phyloP scores from a whole-genome alignment of 2,888 invertebrate genomes.

The Agrochola lota region DNA sequence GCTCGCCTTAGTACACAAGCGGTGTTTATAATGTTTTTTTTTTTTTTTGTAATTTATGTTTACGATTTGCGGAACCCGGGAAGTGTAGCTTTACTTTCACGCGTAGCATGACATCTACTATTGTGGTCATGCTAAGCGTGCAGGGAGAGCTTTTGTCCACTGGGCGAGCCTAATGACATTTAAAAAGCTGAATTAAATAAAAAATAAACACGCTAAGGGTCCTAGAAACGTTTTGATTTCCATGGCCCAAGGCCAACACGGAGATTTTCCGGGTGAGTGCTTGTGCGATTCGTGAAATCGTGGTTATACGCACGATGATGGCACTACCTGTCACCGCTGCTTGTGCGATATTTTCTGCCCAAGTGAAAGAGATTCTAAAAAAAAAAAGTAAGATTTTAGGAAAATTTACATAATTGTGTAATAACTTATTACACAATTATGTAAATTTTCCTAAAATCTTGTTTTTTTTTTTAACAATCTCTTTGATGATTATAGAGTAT shows the following conservation, averaged over 20 bases:
- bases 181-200: no score
- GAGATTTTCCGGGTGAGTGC: neutral
- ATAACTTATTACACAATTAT: no score
- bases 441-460: no score
- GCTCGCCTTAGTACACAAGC: no score
- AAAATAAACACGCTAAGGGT: neutral
- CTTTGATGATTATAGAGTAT: no score
- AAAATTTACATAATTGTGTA: no score
- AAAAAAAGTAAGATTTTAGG: no score
- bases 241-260: neutral
- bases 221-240: neutral
- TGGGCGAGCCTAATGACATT: neutral
- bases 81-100: neutral
- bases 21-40: no score
- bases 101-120: no score
- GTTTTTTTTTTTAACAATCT: neutral
- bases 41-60: no score
- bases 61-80: no score
- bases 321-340: neutral
- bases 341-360: neutral
- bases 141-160: neutral
- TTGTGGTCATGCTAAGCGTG: no score
- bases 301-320: neutral
- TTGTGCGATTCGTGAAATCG: neutral
- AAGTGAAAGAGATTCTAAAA: neutral